Conservation (phyloP, 2,113 vertebrate species). For the Nanorana parkeri region DNA sequence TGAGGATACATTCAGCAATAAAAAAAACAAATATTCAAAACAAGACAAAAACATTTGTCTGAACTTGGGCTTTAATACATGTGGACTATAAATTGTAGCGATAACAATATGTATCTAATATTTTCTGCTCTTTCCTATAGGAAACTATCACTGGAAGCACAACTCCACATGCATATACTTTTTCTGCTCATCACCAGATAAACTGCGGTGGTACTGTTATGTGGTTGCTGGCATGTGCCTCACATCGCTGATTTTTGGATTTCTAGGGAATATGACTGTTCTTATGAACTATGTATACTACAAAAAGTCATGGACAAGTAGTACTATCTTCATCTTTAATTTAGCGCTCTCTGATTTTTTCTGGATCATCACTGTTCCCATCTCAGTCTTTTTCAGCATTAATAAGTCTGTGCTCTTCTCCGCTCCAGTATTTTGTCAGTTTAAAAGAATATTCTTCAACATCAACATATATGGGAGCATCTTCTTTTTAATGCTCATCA, state of each 20-base stretch:
- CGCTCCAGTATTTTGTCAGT: slow-evolving; percentile 68
- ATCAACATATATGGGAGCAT: slow-evolving; percentile 79
- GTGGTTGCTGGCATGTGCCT: slow-evolving; percentile 70
- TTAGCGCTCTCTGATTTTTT: slow-evolving; percentile 77
- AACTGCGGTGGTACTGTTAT: slow-evolving; percentile 74
- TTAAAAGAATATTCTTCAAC: slow-evolving; percentile 75
- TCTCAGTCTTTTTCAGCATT: slow-evolving; percentile 72
- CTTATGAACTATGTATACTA: slow-evolving; percentile 70
- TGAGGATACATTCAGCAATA: no score
- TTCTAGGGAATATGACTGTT: slow-evolving; percentile 76
- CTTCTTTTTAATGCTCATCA: slow-evolving; percentile 79
- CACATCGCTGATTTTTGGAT: slow-evolving; percentile 69
- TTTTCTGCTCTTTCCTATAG: neutral
- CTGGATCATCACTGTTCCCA: slow-evolving; percentile 77
- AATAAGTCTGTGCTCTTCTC: slow-evolving; percentile 57
- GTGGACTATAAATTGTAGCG: no score
- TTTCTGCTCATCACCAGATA: slow-evolving; percentile 68
- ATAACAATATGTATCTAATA: neutral
- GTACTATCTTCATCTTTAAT: slow-evolving; percentile 76
- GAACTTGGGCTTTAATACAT: no score
- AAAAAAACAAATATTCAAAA: no score
- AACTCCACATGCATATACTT: slow-evolving; percentile 60
- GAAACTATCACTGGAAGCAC: neutral
- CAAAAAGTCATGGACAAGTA: slow-evolving; percentile 69
- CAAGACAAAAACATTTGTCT: no score